Base-by-base conservation (phyloP, 2,888 invertebrate species). In the Conistra vaccinii region DNA sequence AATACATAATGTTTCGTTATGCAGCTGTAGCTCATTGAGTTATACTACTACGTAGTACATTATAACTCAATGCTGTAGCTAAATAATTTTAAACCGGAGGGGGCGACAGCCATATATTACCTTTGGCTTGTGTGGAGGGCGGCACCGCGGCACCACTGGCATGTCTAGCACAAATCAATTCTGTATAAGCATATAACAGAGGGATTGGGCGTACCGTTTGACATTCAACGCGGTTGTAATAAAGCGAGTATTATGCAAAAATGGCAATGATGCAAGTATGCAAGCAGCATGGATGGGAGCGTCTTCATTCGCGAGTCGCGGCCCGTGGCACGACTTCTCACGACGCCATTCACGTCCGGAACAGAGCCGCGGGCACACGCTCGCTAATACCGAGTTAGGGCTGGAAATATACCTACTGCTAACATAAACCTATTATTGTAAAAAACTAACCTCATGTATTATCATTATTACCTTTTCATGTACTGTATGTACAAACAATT, bases 171-270 rank as follows among this genome's bases (percentile, higher is more conserved):
- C 61, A 83, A 78, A 85, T 85, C 81, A 85, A 75, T 80, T 73
- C 62, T 78, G 81, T 83, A 80, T 81, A 85, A 84, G 76, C 83
- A 77, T 84, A 83, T 86, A 85, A 88, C 88, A 89, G 86, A 89
- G 90, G 90, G 90, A 90, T 90, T 90, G 87, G 89, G 88, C 91
- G 92, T 92, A 92, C 90, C 87, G 88, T 92, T 92, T 95, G 94
- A 93, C 94, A 95, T 95, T 94, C 93, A 93, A 88, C 87, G 87
- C 86, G 86, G 88, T 90, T 91, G 93, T 92, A 93, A 93, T 93
- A 91, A 92, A 92, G 89, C 89, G 78, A 80, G 91, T 91, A 92
- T 95, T 94, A 94, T 94, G 94, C 93, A 94, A 94, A 93, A 91
- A 92, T 90, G 87, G 90, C 85, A 86, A 88, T 94, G 93, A 92